Evolutionary conservation across 2,113 vertebrate genomes (phyloP), one percentile per base, ranked within the genome.

Genomic region (Cololabis saira): DNA sequence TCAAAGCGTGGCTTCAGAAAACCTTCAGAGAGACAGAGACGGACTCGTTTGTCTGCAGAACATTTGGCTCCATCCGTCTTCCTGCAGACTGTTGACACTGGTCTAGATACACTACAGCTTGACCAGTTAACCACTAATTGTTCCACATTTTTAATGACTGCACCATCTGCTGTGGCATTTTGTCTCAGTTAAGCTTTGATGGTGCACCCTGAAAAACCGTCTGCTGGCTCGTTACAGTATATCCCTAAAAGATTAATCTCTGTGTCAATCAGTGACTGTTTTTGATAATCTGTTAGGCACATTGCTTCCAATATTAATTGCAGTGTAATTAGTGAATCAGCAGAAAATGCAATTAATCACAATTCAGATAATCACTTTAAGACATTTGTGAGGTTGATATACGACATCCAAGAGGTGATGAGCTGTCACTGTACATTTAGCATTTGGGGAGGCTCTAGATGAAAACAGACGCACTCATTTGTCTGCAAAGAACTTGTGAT

Each of bases 111-210:
- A 17, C 17, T 49, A 48, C 59, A 37, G 48, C 49, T 13, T 61
- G 59, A 61, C 45, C 59, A 37, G 44, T 61, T 61, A 49, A 61
- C 33, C 17, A 9, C 59, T 61, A 61, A 61, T 61, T 49, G 59
- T 61, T 48, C 27, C 59, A 49, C 59, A 61, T 61, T 61, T 61
- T 61, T 61, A 49, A 61, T 19, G 45, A 49, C 44, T 41, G 18
- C 60, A 62, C 60, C 60, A 62, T 62, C 60, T 62, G 60, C 27
- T 33, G 19, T 47, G n/a, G 60, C 47, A 41, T 18, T n/a, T 49
- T 12, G 60, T 50, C 27, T 61, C 47, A 41, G 43, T 12, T 47
- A 2, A 17, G 30, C 18, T 9, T 49, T 14, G 30, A 21, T 1
- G 33, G 1, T 22, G 8, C 21, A 12, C 30, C 3, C 59, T 27